Evolutionary conservation across 2,888 invertebrate genomes (phyloP).

Genomic region (Polia nebulosa): DNA sequence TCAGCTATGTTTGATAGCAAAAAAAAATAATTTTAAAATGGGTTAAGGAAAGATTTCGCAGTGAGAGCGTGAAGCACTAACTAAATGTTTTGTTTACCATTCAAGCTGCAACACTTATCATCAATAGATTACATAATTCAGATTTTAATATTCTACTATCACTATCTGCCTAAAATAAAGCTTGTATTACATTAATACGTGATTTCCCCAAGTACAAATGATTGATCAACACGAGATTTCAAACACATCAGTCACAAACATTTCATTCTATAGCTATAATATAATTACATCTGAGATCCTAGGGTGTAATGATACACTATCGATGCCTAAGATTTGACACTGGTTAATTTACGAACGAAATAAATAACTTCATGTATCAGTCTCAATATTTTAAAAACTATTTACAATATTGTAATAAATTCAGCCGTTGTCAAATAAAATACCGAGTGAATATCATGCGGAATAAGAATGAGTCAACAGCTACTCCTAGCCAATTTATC

Average conservation of each 20-base stretch:
- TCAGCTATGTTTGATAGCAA: slow-evolving; percentile 26
- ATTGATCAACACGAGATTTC: slow-evolving; percentile 65
- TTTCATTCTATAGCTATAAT: slow-evolving; percentile 71
- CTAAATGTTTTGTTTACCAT: slow-evolving; percentile 45
- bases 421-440: slow-evolving; percentile 80
- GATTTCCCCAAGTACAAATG: slow-evolving; percentile 59
- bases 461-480: slow-evolving; percentile 71
- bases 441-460: slow-evolving; percentile 70
- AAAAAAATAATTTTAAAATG: slow-evolving; percentile 31
- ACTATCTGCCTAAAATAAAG: slow-evolving; percentile 68
- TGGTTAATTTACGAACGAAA: slow-evolving; percentile 88
- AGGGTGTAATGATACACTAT: slow-evolving; percentile 79
- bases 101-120: slow-evolving; percentile 64
- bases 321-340: slow-evolving; percentile 87
- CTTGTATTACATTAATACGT: slow-evolving; percentile 66
- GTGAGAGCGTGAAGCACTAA: slow-evolving; percentile 46
- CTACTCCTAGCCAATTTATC: slow-evolving; percentile 71
- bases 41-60: not conserved
- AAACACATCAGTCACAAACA: slow-evolving; percentile 65
- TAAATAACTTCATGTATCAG: slow-evolving; percentile 90
- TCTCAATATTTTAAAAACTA: slow-evolving; percentile 89
- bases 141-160: slow-evolving; percentile 66
- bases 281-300: slow-evolving; percentile 83
- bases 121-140: slow-evolving; percentile 66
- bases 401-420: slow-evolving; percentile 87